These are phyloP conservation scores for Dyspetes luteomarginatus DNA, from an alignment of 2,888 invertebrate species.

Conservation along the genomic window DNA sequence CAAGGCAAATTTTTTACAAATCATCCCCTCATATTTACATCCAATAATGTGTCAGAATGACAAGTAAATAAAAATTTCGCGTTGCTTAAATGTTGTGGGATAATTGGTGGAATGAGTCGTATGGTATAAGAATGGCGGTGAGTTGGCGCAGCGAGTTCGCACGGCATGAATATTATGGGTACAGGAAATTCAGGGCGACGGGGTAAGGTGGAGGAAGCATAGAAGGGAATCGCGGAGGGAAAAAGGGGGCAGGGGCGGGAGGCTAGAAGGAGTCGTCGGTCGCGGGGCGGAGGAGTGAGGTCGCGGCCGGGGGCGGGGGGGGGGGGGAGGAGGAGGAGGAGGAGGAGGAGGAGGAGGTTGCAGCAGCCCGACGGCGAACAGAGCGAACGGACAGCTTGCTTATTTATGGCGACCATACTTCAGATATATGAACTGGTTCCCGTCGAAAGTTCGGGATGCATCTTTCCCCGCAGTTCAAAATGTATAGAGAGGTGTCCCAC, in stretches of 20 bases:
- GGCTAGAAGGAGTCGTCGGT: slow-evolving; percentile 19
- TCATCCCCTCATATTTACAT: not conserved
- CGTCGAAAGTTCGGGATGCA: slow-evolving; percentile 83
- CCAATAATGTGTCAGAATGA: not conserved
- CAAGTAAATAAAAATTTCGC: not conserved
- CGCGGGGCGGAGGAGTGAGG: too few species aligned
- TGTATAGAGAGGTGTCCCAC: slow-evolving; percentile 79
- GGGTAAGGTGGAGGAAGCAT: slow-evolving; percentile 31
- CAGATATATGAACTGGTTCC: slow-evolving; percentile 84
- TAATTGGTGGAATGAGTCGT: not conserved
- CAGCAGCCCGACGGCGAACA: slow-evolving; percentile 76
- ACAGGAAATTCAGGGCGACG: slow-evolving; percentile 63
- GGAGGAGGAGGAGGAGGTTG: slow-evolving; percentile 71
- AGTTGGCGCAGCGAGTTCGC: slow-evolving; percentile 47
- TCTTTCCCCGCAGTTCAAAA: slow-evolving; percentile 81
- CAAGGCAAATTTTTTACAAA: not conserved
- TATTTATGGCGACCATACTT: slow-evolving; percentile 83
- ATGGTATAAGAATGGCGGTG: slow-evolving; percentile 26
- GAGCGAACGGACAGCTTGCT: slow-evolving; percentile 82
- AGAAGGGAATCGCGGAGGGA: slow-evolving; percentile 56
- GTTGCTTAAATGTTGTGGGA: not conserved
- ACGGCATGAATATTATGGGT: slow-evolving; percentile 63
- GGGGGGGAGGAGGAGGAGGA: slow-evolving; percentile 48
- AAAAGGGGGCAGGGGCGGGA: slow-evolving; percentile 36
- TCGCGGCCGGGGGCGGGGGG: slow-evolving; percentile 37